Conservation (phyloP, 2,888 invertebrate species). For the Mechanitis messenoides region DNA sequence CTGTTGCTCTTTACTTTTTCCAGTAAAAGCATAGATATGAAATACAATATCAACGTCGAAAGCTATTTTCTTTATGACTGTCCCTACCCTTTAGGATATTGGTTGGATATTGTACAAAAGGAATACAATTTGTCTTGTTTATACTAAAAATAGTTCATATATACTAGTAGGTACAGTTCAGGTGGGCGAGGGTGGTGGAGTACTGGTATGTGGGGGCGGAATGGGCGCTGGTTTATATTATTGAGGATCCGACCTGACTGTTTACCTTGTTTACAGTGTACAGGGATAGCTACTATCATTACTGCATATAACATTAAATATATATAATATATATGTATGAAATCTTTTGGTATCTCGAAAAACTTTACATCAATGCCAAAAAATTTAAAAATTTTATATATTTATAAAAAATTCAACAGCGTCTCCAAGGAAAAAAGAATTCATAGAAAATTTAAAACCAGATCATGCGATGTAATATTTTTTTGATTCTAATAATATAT, state of each 20-base stretch:
- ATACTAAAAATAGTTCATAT: constrained; percentile 30
- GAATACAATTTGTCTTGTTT: constrained; percentile 22
- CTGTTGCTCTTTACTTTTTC: not conserved
- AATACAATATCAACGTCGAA: constrained; percentile 20
- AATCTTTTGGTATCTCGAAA: no score
- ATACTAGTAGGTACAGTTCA: constrained; percentile 32
- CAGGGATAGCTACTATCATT: constrained; percentile 24
- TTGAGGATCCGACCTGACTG: constrained; percentile 54
- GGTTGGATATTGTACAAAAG: constrained; percentile 30
- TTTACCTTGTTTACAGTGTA: constrained; percentile 51
- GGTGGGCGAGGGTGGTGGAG: constrained; percentile 46
- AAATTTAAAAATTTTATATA: no score
- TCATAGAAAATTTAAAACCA: no score
- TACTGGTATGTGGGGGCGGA: constrained; percentile 47
- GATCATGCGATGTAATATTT: no score
- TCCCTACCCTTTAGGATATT: constrained; percentile 34
- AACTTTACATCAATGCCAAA: no score
- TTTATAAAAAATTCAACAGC: no score
- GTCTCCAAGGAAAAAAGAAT: no score
- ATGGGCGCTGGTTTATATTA: constrained; percentile 69
- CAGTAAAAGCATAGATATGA: constrained; percentile 9
- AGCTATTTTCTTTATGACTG: constrained; percentile 25
- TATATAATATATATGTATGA: no score
- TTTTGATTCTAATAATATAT: no score
- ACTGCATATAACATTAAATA: not conserved